These are phyloP conservation scores for Diceros bicornis DNA, from an alignment of 2,797 vertebrate species.

Conservation along the genomic window DNA sequence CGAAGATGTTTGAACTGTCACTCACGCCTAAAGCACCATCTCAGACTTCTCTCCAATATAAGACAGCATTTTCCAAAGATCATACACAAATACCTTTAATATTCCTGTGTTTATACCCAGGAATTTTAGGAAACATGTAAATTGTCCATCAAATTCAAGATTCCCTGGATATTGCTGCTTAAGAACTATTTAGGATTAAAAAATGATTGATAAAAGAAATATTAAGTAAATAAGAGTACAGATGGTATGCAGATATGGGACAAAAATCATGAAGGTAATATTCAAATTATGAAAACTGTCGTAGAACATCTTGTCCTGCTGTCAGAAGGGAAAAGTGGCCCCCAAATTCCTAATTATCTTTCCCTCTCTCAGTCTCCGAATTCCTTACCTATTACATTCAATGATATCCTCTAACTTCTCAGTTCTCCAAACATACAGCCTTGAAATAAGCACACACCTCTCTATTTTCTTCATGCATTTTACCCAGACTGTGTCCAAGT, in stretches of 20 bases:
- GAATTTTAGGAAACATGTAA: not conserved
- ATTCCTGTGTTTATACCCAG: not conserved
- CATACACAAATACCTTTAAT: conserved; percentile 34
- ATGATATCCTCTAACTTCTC: not conserved
- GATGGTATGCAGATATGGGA: not conserved
- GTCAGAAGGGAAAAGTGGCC: not conserved
- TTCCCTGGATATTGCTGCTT: conserved; percentile 1
- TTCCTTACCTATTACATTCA: not conserved
- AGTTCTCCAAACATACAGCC: not conserved
- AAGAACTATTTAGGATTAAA: conserved; percentile 3
- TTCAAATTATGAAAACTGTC: conserved; percentile 22
- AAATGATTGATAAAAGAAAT: not conserved
- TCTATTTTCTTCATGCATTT: not conserved
- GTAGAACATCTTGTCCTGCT: not conserved
- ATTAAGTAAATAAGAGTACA: not conserved
- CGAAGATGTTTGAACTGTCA: not conserved
- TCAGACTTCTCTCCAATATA: not conserved
- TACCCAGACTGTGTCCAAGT: not conserved
- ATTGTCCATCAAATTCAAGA: not conserved
- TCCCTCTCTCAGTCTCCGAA: not conserved
- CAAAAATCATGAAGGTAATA: not conserved
- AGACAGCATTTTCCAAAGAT: conserved; percentile 30
- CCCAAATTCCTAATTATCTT: not conserved
- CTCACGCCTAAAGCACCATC: not conserved
- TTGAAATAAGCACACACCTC: not conserved